Evolutionary conservation across 2,888 invertebrate species (phyloP).

Genomic region (Stenotaenia linearis): DNA sequence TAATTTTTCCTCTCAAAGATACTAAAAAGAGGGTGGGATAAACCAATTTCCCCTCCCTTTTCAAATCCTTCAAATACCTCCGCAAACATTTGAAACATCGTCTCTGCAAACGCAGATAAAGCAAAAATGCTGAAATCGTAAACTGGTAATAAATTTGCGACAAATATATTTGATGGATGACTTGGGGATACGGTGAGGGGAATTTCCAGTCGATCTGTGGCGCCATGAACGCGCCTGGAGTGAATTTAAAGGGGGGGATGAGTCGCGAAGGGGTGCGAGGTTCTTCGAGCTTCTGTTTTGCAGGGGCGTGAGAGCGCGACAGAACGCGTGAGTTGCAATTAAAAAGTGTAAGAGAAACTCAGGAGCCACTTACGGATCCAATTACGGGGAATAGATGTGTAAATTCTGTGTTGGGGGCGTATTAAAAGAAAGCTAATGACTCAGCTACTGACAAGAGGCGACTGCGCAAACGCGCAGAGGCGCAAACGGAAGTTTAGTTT

Average conservation of each 20-base stretch:
- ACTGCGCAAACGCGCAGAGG: background rate
- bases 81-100: background rate
- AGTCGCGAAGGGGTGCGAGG: background rate
- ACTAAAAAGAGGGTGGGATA: background rate
- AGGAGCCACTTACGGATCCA: slow-evolving; percentile 7
- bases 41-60: background rate
- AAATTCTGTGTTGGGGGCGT: background rate
- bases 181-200: background rate
- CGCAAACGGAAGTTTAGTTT: background rate
- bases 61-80: background rate
- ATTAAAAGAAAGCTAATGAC: background rate
- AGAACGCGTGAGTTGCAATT: slow-evolving; percentile 19
- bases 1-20: background rate
- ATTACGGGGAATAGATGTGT: slow-evolving; percentile 4
- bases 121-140: background rate
- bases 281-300: background rate
- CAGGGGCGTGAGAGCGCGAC: slow-evolving; percentile 5
- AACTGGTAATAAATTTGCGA: background rate
- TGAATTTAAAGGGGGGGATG: background rate
- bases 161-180: slow-evolving; percentile 1
- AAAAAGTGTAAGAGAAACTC: slow-evolving; percentile 9
- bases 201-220: background rate
- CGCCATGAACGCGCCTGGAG: background rate
- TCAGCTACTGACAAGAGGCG: background rate
- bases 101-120: background rate